Base-by-base conservation (phyloP, 2,888 invertebrate species). In the Meloe dianella region DNA sequence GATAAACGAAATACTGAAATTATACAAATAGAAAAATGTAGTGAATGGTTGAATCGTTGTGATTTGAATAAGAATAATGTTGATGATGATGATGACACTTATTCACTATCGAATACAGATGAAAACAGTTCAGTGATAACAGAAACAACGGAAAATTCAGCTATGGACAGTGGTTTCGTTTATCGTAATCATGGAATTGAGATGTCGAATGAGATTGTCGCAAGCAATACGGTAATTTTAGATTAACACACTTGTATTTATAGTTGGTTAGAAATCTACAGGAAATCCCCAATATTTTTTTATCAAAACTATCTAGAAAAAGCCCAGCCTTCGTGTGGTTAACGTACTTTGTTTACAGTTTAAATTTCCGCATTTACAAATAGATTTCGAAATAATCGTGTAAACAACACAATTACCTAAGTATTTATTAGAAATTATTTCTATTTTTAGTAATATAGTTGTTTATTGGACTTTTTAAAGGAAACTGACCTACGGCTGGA, bases 131-230 rank as follows among this genome's bases (percentile, higher is more conserved):
- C 67, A 27, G 65, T 60, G 6, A 27, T 64, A 10, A 67, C 67
- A n/a, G 63, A 65, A 35, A 60, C 67, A 59, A 69, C 71, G 9
- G 35, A 65, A 10, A 71, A 71, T 61, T 71, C 71, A 30, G 71
- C 68, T 2, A 70, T 73, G 70, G 66, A 68, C 30, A 71, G 71
- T 41, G 73, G 73, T 7, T 71, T 70, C 54, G 41, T 61, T 27
- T 73, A 71, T 57, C 51, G 60, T 14, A 63, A 61, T 35, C 59
- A 63, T 22, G 68, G 60, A 10, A 20, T 71, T 4, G 65, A 60
- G 38, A 22, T 64, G 22, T 57, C 57, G 6, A 57, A 57, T 29
- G 57, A 57, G 20, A 27, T 57, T 27, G 30, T 57, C 7, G 22
- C 57, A 10, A 17, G n/a, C n/a, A 57, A 57, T 57, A 32, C 17